Evolutionary conservation across 2,888 invertebrate species (phyloP).

Genomic region (Pycnomerus fuliginosus): DNA sequence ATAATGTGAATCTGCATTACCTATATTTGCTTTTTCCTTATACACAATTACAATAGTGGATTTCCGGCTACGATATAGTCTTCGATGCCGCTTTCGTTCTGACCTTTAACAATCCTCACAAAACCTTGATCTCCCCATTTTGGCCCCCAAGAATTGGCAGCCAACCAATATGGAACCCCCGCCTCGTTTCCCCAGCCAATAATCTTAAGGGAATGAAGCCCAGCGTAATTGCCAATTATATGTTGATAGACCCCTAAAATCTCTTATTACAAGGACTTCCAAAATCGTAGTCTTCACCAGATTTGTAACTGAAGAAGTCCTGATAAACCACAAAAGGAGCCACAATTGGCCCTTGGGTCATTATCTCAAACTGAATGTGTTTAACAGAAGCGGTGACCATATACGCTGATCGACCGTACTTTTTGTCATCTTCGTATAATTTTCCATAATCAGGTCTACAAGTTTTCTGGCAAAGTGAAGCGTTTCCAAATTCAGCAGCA

Average conservation of each 20-base stretch:
- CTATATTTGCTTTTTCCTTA: too few relatives aligned
- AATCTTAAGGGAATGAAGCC: background rate
- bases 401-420: background rate
- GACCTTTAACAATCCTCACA: background rate
- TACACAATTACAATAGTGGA: too few relatives aligned
- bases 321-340: background rate
- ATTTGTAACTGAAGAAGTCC: background rate
- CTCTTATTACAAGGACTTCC: background rate
- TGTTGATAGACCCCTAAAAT: slow-evolving; percentile 1
- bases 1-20: too few relatives aligned
- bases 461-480: background rate
- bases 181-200: background rate
- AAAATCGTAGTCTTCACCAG: background rate
- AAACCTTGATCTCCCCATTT: slow-evolving; percentile 1
- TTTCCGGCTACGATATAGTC: too few relatives aligned
- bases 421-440: background rate
- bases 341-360: background rate
- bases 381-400: background rate
- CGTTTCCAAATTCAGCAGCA: background rate
- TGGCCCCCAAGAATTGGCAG: background rate
- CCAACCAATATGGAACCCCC: background rate
- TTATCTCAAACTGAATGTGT: slow-evolving; percentile 1
- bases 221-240: background rate
- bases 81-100: background rate
- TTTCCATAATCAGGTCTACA: background rate